phyloP scores from a whole-genome alignment of 2,113 vertebrate species.

The Riparia riparia region DNA sequence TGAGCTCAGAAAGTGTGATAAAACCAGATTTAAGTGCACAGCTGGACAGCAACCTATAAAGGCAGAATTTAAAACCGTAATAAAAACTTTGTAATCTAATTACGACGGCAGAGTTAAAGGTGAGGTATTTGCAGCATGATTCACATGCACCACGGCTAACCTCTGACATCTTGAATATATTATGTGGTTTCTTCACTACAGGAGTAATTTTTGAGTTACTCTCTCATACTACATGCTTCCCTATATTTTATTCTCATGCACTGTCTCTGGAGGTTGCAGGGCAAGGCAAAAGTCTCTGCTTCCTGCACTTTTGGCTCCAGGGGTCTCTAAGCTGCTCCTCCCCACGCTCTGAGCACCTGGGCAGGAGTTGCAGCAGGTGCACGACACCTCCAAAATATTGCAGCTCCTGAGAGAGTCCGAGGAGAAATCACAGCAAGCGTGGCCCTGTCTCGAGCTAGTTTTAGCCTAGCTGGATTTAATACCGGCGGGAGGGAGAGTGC shows the following conservation, averaged over 20 bases:
- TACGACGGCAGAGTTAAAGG: constrained; percentile 72
- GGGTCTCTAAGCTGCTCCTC: background rate
- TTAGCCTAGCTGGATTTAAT: background rate
- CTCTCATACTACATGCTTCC: background rate
- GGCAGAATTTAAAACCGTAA: constrained; percentile 74
- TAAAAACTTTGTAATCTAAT: constrained; percentile 78
- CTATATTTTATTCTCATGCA: constrained; percentile 17
- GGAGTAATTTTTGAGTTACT: constrained; percentile 51
- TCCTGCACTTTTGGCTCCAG: background rate
- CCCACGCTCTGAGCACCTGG: rapidly evolving
- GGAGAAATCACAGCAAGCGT: background rate
- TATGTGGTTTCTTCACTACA: constrained; percentile 63
- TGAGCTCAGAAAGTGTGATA: constrained; percentile 74
- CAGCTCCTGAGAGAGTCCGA: rapidly evolving
- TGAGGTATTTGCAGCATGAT: constrained; percentile 70
- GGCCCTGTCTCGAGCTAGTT: background rate
- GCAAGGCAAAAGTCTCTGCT: background rate
- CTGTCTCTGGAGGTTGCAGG: background rate
- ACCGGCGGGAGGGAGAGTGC: background rate
- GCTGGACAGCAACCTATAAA: constrained; percentile 71
- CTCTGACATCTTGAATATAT: constrained; percentile 75
- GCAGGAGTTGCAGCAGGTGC: background rate
- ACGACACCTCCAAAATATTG: background rate
- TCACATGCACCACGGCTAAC: constrained; percentile 60
- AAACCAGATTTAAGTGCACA: constrained; percentile 65